These are phyloP conservation scores for Hypocryptadius cinnamomeus DNA, from an alignment of 2,113 vertebrate genomes.

Conservation along the genomic window DNA sequence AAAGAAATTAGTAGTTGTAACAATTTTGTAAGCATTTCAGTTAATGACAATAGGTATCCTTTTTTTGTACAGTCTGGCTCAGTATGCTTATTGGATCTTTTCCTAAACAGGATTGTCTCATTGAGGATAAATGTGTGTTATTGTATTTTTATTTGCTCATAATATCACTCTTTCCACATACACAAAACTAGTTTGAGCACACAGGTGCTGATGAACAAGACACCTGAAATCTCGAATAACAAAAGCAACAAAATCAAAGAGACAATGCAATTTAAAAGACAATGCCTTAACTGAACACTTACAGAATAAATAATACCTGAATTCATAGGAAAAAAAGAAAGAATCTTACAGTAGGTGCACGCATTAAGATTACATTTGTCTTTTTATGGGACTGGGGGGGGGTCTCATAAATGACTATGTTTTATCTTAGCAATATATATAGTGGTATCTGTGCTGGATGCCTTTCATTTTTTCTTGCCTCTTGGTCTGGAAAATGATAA, in stretches of 20 bases:
- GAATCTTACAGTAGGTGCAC: background rate
- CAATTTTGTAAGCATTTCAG: background rate
- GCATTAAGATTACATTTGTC: background rate
- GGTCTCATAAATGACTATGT: background rate
- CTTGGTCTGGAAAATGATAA: background rate
- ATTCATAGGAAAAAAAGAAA: background rate
- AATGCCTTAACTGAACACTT: background rate
- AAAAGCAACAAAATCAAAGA: background rate
- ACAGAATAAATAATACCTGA: background rate
- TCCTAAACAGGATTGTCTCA: background rate
- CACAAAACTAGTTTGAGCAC: background rate
- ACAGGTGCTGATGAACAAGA: background rate
- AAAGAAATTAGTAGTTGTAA: background rate
- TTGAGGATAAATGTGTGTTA: background rate
- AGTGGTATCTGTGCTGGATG: background rate
- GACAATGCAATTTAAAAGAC: background rate
- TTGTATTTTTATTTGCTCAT: background rate
- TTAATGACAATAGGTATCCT: background rate
- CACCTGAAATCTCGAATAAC: background rate
- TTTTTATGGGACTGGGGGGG: background rate
- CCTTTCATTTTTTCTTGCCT: slow-evolving; percentile 7
- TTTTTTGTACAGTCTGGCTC: background rate
- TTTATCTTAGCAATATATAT: background rate
- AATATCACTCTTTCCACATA: background rate
- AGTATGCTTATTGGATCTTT: background rate